These are phyloP conservation scores for Nomada goodeniana DNA, from an alignment of 2,888 invertebrate genomes.

Conservation along the genomic window DNA sequence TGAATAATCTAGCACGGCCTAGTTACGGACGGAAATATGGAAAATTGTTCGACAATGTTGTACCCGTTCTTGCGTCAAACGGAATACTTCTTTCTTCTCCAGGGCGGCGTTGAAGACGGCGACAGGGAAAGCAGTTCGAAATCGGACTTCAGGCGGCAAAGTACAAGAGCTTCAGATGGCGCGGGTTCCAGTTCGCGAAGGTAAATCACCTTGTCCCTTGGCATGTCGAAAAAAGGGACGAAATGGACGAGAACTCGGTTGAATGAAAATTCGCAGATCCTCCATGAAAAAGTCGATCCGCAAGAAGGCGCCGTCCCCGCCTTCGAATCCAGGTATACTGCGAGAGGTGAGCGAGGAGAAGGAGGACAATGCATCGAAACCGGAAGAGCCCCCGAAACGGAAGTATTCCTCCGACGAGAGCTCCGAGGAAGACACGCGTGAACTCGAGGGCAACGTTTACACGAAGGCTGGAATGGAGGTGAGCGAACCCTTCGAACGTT, in stretches of 20 bases:
- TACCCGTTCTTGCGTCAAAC: too few species aligned
- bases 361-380: conserved; percentile 65
- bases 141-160: conserved; percentile 70
- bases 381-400: conserved; percentile 75
- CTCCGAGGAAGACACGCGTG: conserved; percentile 89
- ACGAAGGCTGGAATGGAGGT: conserved; percentile 92
- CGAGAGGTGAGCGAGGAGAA: conserved; percentile 76
- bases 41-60: too few species aligned
- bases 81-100: not conserved
- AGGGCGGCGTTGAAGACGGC: conserved; percentile 61
- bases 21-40: too few species aligned
- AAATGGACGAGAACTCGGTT: not conserved
- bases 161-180: conserved; percentile 71
- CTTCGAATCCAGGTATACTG: conserved; percentile 81
- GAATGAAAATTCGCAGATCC: conserved; percentile 67
- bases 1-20: too few species aligned
- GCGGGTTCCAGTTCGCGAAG: conserved; percentile 73
- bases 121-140: conserved; percentile 60
- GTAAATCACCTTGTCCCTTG: conserved; percentile 50
- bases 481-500: conserved; percentile 41
- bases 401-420: conserved; percentile 87
- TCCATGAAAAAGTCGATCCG: conserved; percentile 81
- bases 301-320: conserved; percentile 79
- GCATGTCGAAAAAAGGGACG: not conserved
- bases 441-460: conserved; percentile 92